A percentile compares a stretch with the other conserved stretches of the same genome.
Evolutionary conservation across 2,113 vertebrate genomes (phyloP).

Genomic region (Chionis minor): DNA sequence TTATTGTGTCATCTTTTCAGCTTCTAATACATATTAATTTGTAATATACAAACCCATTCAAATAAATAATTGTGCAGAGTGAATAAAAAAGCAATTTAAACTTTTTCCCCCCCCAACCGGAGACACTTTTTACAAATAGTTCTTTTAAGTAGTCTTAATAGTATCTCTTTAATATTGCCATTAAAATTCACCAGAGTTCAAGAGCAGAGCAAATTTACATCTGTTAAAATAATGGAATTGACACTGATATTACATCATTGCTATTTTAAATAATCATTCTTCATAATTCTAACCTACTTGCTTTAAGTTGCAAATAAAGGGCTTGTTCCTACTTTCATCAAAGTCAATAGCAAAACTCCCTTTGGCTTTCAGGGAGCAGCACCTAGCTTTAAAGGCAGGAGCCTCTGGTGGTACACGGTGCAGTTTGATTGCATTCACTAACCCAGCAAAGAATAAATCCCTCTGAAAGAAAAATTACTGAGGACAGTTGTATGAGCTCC

Average conservation of each 20-base stretch:
- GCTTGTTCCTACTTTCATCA: conserved; percentile 53
- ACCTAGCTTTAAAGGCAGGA: background rate
- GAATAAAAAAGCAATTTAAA: conserved; percentile 75
- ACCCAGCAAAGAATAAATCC: background rate
- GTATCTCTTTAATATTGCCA: conserved; percentile 76
- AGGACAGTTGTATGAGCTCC: background rate
- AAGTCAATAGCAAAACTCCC: conserved; percentile 13
- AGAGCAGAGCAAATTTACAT: conserved; percentile 75
- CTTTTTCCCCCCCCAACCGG: background rate
- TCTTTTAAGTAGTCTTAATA: conserved; percentile 78
- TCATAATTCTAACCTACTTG: conserved; percentile 67
- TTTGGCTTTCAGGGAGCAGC: conserved; percentile 19
- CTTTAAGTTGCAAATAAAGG: conserved; percentile 66
- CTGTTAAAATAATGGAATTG: conserved; percentile 76
- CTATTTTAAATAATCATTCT: conserved; percentile 75
- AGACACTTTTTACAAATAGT: conserved; percentile 65
- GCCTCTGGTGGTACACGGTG: background rate
- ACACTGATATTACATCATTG: conserved; percentile 78
- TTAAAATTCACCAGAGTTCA: conserved; percentile 77
- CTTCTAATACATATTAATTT: conserved; percentile 64
- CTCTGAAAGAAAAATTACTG: background rate
- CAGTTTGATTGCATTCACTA: background rate
- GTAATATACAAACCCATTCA: conserved; percentile 55
- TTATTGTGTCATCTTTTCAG: conserved; percentile 27
- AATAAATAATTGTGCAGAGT: conserved; percentile 68